phyloP scores from a whole-genome alignment of 1,140 invertebrate species.

The Drosophila arizonae region DNA sequence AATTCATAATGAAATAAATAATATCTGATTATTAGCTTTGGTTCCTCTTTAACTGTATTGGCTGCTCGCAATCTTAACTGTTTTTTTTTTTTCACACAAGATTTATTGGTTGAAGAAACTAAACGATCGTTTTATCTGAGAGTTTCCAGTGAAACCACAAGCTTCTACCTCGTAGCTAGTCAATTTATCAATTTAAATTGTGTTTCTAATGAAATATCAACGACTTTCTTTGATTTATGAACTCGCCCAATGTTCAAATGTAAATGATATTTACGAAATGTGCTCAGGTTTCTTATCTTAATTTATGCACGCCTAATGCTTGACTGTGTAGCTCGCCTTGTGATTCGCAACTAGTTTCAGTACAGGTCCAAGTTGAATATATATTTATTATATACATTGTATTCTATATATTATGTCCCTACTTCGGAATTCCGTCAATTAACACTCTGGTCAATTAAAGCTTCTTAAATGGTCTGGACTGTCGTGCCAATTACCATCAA shows the following conservation, averaged over 20 bases:
- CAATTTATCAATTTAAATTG: conserved; percentile 17
- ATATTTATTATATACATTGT: too few relatives aligned
- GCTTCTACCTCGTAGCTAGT: background rate
- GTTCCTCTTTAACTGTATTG: background rate
- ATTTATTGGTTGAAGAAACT: conserved; percentile 4
- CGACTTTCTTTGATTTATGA: conserved; percentile 1
- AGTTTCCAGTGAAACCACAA: conserved; percentile 3
- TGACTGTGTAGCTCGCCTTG: background rate
- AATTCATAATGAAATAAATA: background rate
- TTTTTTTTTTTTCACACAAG: background rate
- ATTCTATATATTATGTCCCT: too few relatives aligned
- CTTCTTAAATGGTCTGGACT: background rate
- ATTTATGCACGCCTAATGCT: conserved; percentile 1
- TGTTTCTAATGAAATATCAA: conserved; percentile 7
- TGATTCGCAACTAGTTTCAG: conserved; percentile 9
- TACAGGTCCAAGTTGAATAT: background rate
- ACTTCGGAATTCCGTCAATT: conserved; percentile 5
- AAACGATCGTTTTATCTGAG: conserved; percentile 3
- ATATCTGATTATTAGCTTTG: background rate
- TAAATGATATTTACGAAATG: conserved; percentile 7
- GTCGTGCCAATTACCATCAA: conserved; percentile 61
- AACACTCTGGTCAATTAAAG: conserved; percentile 21
- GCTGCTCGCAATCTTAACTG: background rate
- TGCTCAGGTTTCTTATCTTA: background rate
- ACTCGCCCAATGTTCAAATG: background rate